phyloP scores from a whole-genome alignment of 2,797 vertebrate species.

The Gallinago stenura region DNA sequence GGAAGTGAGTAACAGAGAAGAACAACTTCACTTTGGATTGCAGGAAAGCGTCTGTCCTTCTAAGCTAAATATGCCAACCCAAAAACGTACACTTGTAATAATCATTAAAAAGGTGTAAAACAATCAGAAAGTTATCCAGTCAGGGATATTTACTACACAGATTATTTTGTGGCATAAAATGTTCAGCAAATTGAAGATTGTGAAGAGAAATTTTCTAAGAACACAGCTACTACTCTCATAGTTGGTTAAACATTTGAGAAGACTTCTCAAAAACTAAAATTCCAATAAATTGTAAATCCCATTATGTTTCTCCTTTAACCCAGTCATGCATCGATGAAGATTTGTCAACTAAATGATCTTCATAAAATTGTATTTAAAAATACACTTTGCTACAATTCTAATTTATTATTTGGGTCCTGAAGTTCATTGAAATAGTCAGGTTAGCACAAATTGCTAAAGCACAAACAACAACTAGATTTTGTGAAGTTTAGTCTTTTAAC shows the following conservation, averaged over 20 bases:
- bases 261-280: not conserved
- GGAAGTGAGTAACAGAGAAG: not conserved
- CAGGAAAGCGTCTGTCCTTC: not conserved
- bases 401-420: not conserved
- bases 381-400: not conserved
- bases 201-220: not conserved
- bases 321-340: rapidly evolving
- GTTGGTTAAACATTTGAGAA: not conserved
- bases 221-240: not conserved
- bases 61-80: not conserved
- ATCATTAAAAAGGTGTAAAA: not conserved
- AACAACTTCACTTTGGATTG: not conserved
- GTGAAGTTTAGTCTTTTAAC: not conserved
- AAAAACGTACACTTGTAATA: not conserved
- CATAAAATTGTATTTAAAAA: not conserved
- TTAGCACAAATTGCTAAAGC: not conserved
- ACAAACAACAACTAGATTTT: not conserved
- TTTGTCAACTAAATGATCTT: not conserved
- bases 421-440: not conserved
- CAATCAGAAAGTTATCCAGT: not conserved
- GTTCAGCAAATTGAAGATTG: not conserved
- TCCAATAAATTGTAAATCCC: not conserved
- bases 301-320: not conserved
- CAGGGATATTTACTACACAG: not conserved
- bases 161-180: not conserved